Conservation (phyloP, 2,888 invertebrate genomes). For the Notodonta dromedarius region DNA sequence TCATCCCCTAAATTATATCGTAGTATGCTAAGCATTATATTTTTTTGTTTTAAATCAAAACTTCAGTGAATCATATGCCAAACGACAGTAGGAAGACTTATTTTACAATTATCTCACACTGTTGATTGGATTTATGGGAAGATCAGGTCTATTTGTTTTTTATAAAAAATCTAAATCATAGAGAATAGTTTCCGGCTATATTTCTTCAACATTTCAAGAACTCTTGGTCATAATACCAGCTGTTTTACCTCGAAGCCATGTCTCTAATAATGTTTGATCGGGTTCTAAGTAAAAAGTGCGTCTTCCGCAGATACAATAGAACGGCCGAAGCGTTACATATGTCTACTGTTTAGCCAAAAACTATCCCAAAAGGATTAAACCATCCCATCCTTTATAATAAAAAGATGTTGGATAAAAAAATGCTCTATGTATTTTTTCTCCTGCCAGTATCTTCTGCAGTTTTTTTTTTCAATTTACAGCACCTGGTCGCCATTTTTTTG, state of each 20-base stretch:
- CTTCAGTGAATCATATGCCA: no score
- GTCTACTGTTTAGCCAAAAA: conserved; percentile 54
- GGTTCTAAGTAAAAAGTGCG: conserved; percentile 33
- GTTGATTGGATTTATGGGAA: no score
- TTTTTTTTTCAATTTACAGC: conserved; percentile 52
- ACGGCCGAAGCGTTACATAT: conserved; percentile 70
- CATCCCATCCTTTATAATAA: conserved; percentile 24
- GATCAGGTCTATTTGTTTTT: no score
- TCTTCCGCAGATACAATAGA: conserved; percentile 49
- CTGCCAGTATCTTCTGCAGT: conserved; percentile 42
- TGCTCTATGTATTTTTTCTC: conserved; percentile 34
- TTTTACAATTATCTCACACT: no score
- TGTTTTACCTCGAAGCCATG: conserved; percentile 32
- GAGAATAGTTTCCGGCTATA: no score
- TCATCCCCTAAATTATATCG: no score
- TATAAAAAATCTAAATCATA: no score
- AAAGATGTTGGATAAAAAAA: neutral
- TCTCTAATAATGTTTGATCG: conserved; percentile 44
- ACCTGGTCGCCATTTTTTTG: conserved; percentile 74
- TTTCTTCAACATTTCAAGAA: neutral
- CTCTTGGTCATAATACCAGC: conserved; percentile 26
- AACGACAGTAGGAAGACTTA: no score
- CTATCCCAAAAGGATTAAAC: conserved; percentile 61
- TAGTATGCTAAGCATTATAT: no score
- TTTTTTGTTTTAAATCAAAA: no score